These are phyloP conservation scores for Babylonia areolata DNA, from an alignment of 1,140 invertebrate genomes.

Conservation along the genomic window DNA sequence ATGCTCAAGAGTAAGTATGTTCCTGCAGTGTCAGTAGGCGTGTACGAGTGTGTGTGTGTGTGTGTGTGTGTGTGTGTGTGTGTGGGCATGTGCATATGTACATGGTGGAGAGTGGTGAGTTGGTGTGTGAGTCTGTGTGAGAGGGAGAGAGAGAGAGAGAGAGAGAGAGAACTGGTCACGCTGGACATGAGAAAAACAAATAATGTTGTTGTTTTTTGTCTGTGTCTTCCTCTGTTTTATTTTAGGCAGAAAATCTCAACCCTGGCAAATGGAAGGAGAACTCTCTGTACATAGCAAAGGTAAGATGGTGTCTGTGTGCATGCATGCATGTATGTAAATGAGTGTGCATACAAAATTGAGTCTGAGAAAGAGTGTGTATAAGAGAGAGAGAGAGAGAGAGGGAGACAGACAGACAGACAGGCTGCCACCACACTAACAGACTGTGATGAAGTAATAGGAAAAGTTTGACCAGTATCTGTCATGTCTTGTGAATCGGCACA, in stretches of 20 bases:
- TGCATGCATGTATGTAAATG: background rate
- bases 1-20: no score
- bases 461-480: background rate
- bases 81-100: background rate
- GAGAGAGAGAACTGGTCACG: no score
- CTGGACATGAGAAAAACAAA: background rate
- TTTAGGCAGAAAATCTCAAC: constrained; percentile 17
- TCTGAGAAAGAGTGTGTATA: no score
- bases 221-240: background rate
- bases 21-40: no score
- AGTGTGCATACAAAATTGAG: background rate
- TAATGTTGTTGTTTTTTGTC: background rate
- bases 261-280: constrained; percentile 27
- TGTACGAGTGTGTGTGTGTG: background rate
- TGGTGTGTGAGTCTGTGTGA: no score
- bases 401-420: no score
- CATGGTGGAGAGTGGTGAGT: no score
- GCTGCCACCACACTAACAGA: no score
- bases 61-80: background rate
- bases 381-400: no score
- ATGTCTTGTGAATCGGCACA: background rate
- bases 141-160: no score
- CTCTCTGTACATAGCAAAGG: constrained; percentile 13
- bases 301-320: background rate
- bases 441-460: background rate